A percentile compares a stretch with the other conserved stretches of the same genome.
phyloP scores from a whole-genome alignment of 1,140 invertebrate genomes.

The Lepidostoma basale region DNA sequence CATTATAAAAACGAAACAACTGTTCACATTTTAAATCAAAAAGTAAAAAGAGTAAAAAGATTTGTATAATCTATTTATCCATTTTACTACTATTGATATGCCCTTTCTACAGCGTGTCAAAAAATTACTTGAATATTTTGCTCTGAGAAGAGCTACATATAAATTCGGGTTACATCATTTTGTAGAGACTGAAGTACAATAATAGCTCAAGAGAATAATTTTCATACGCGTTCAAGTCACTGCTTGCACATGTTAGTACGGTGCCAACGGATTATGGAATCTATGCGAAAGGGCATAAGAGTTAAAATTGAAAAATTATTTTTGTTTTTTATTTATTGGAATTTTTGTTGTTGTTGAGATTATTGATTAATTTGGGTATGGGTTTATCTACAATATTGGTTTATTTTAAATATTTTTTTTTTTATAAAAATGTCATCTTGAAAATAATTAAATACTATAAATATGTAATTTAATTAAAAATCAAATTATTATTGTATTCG shows the following conservation, averaged over 20 bases:
- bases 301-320: not conserved
- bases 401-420: no score
- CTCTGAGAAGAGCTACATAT: not conserved
- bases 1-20: no score
- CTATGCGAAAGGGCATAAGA: not conserved
- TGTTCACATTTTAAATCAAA: no score
- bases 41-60: not conserved
- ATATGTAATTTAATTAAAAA: no score
- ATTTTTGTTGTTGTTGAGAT: no score
- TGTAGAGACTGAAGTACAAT: not conserved
- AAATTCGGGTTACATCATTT: not conserved
- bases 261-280: not conserved
- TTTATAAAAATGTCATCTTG: no score
- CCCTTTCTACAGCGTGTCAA: not conserved
- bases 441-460: no score
- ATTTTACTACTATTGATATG: not conserved
- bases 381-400: no score
- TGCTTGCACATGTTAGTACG: not conserved
- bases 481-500: no score
- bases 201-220: constrained; percentile 14
- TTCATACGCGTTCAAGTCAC: constrained; percentile 5
- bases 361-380: no score
- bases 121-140: no score
- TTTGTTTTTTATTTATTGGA: no score
- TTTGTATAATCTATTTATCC: not conserved